Base-by-base conservation (phyloP, 1,140 invertebrate genomes). In the Reticulitermes speratus region DNA sequence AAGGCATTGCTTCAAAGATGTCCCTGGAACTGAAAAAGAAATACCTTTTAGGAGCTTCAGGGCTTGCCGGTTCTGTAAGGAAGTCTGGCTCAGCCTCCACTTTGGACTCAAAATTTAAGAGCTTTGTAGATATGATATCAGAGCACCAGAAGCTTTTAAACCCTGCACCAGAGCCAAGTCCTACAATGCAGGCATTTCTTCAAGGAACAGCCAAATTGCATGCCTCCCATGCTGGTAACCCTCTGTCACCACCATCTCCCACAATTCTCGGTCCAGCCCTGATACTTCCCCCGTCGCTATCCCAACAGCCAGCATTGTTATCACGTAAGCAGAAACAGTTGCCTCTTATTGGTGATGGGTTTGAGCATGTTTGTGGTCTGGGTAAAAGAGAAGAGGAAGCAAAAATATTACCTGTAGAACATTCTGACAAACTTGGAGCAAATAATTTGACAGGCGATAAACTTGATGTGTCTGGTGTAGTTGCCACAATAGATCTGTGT, bases 71-170 rank as follows among this genome's bases (percentile, higher is more conserved):
- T n/a, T 92, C 93, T 1, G 95, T 96, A 11, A 93, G 95, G 88
- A 97, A 97, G 89, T 97, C 96, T 0, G 96, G 96, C n/a, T 97
- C 96, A 32, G 94, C 96, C 0, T 96, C 96, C 1, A 95, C 96
- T 85, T 92, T 97, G 16, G 96, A 97, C 89, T 96, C 95, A 3
- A 95, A 96, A 89, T 93, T 98, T 82, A 95, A 96, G 90, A 96
- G 94, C 83, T 95, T 97, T 87, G 94, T 96, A 65, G 96, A 95
- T 45, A 96, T 95, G 86, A 97, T 98, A 87, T 97, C 96, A 2
- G 96, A 97, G 89, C 96, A 96, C 88, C 97, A 98, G 89, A 97
- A 97, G 89, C 90, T 97, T 86, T 89, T 98, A 59, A 96, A 97
- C 90, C 96, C 96, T 0, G 95, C 96, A 0, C 92, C 95, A 0